A percentile compares a stretch with the other conserved stretches of the same genome.
Evolutionary conservation across 2,797 vertebrate species (phyloP).

Genomic region (Hafferia zeledoni): DNA sequence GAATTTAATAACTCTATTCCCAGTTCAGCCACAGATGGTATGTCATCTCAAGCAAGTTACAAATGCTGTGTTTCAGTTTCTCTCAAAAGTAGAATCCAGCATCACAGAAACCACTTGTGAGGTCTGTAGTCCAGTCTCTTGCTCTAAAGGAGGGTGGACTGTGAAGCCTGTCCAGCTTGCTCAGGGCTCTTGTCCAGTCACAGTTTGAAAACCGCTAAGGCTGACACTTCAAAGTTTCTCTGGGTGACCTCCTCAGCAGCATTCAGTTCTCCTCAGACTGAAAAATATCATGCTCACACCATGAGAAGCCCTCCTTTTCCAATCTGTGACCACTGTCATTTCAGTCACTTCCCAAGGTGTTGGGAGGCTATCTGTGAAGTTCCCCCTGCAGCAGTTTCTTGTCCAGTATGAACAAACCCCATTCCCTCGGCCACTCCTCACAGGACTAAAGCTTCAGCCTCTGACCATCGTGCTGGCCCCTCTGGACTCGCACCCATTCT

Average conservation of each 20-base stretch:
- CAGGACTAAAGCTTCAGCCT: not conserved
- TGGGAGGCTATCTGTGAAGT: not conserved
- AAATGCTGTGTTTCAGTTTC: not conserved
- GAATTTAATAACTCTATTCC: conserved; percentile 67
- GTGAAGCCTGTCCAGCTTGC: not conserved
- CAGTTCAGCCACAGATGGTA: conserved; percentile 59
- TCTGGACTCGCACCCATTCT: not conserved
- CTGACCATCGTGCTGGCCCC: not conserved
- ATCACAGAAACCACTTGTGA: not conserved
- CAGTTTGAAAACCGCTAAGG: not conserved
- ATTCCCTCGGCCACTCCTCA: not conserved
- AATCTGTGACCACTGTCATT: not conserved
- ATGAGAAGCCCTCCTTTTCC: not conserved
- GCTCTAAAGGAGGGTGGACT: not conserved
- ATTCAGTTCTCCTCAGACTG: not conserved
- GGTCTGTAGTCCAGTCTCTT: not conserved
- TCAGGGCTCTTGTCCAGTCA: not conserved
- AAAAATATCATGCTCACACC: not conserved
- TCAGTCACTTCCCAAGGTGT: not conserved
- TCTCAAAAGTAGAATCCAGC: not conserved
- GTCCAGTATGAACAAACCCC: not conserved
- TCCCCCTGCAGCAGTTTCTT: rapidly evolving
- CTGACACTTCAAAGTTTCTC: not conserved
- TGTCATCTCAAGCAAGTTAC: conserved; percentile 27
- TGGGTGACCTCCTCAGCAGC: not conserved